Percentiles rank a stretch among this genome's conserved stretches.
Evolutionary conservation across 2,797 vertebrate species (phyloP).

Genomic region (Siniperca undulata): DNA sequence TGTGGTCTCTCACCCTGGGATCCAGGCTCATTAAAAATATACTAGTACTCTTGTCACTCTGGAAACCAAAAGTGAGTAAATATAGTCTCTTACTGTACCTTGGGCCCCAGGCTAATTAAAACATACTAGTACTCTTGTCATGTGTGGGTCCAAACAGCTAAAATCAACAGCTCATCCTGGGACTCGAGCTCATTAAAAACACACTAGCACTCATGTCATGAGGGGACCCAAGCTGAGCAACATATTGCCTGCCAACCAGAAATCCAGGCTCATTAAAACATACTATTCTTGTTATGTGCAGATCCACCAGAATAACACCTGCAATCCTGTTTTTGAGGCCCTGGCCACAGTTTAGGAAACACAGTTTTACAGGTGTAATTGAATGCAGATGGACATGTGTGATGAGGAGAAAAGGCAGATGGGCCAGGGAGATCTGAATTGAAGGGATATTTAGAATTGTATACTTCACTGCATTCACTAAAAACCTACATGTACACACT

Average conservation of each 20-base stretch:
- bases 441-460: neutral
- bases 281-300: constrained; percentile 48
- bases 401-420: constrained; percentile 5
- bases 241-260: constrained; percentile 53
- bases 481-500: neutral
- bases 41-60: constrained; percentile 40
- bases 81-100: constrained; percentile 40
- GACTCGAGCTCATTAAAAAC: constrained; percentile 67
- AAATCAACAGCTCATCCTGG: constrained; percentile 39
- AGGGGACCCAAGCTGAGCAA: constrained; percentile 36
- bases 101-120: constrained; percentile 66
- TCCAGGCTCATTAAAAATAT: constrained; percentile 62
- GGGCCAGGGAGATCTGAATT: neutral
- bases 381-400: constrained; percentile 24
- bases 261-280: constrained; percentile 63
- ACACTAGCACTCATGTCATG: constrained; percentile 23
- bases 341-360: constrained; percentile 26
- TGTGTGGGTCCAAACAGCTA: constrained; percentile 44
- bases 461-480: neutral
- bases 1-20: constrained; percentile 29
- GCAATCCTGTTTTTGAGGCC: constrained; percentile 14
- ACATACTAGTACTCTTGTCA: constrained; percentile 44
- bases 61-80: constrained; percentile 53
- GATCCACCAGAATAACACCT: constrained; percentile 6
- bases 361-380: constrained; percentile 17